phyloP scores from a whole-genome alignment of 2,113 vertebrate genomes.

The Cryptomyrus ogoouensis region DNA sequence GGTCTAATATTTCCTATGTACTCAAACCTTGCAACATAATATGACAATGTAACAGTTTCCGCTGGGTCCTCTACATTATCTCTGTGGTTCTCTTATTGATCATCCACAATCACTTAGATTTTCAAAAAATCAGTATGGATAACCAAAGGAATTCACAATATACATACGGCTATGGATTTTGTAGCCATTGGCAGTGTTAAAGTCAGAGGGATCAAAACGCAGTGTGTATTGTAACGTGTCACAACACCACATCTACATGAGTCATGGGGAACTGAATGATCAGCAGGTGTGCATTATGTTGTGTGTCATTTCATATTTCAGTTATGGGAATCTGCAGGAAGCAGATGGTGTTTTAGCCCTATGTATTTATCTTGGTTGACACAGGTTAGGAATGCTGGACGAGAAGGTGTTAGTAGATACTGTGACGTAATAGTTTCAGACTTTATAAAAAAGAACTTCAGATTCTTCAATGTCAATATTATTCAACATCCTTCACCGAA shows the following conservation, averaged over 20 bases:
- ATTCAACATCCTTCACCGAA: constrained; percentile 27
- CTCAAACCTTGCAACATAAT: background rate
- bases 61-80: background rate
- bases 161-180: background rate
- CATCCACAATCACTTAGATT: background rate
- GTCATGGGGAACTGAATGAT: background rate
- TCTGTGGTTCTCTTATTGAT: background rate
- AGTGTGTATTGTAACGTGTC: background rate
- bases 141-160: background rate
- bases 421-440: constrained; percentile 1
- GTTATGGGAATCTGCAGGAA: background rate
- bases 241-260: background rate
- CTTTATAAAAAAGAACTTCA: background rate
- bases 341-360: background rate
- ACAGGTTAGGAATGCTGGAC: background rate
- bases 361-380: background rate
- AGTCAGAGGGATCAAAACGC: background rate
- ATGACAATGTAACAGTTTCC: background rate
- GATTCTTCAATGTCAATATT: constrained; percentile 30
- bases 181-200: background rate
- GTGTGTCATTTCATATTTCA: background rate
- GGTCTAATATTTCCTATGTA: constrained; percentile 1
- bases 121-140: background rate
- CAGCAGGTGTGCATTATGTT: background rate
- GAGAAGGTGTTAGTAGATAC: background rate